A percentile compares a stretch with the other conserved stretches of the same genome.
phyloP scores from a whole-genome alignment of 2,797 vertebrate genomes.

The Arctocebus calabarensis region DNA sequence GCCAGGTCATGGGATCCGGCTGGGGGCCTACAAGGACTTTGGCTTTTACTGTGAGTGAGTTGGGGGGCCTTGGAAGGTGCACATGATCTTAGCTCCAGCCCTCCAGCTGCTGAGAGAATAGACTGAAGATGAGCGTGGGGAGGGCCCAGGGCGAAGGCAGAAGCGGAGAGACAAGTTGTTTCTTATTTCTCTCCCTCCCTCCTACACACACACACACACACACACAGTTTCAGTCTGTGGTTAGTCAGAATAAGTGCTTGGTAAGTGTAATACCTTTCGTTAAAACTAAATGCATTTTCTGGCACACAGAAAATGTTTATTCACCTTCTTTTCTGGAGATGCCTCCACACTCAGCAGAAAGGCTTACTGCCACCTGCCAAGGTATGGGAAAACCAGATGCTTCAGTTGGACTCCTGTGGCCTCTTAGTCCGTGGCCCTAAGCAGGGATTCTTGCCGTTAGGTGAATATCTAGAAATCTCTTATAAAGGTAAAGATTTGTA shows the following conservation, averaged over 20 bases:
- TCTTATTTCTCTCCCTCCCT: neutral
- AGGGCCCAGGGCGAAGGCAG: neutral
- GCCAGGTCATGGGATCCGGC: neutral
- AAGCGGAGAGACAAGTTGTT: neutral
- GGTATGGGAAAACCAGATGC: neutral
- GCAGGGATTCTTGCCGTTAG: neutral
- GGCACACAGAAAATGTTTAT: neutral
- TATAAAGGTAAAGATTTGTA: neutral
- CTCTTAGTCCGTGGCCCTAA: neutral
- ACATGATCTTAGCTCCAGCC: neutral
- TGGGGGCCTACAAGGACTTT: neutral
- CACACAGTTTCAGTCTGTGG: neutral
- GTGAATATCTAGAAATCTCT: neutral
- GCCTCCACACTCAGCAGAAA: neutral
- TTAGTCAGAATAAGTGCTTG: neutral
- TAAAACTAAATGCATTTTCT: neutral
- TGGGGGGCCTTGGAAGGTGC: neutral
- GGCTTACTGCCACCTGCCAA: neutral
- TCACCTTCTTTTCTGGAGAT: neutral
- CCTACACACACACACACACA: neutral
- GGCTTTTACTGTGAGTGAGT: neutral
- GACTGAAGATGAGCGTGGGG: neutral
- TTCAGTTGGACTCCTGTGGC: no score
- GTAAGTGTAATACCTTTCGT: neutral
- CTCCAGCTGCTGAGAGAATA: accelerated